These are phyloP conservation scores for Orgyia antiqua DNA, from an alignment of 2,888 invertebrate species.

Conservation along the genomic window DNA sequence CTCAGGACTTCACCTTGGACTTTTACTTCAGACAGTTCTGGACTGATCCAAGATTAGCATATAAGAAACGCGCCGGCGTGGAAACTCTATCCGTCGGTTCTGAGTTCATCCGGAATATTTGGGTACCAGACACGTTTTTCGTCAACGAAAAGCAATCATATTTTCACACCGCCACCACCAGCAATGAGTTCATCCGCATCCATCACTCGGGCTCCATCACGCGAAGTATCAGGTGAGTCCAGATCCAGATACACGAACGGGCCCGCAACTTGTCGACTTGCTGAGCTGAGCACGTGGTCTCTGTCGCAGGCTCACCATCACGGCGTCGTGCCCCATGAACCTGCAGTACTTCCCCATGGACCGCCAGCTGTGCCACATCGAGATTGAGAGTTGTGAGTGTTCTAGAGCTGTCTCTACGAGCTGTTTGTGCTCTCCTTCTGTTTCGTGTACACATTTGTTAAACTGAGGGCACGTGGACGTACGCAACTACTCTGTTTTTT, in stretches of 20 bases:
- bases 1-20: constrained; percentile 94
- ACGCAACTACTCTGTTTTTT: too few species aligned
- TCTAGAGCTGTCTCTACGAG: too few species aligned
- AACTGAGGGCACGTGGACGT: too few species aligned
- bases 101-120: constrained; percentile 96
- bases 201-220: constrained; percentile 94
- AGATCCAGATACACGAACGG: too few species aligned
- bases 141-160: constrained; percentile 99
- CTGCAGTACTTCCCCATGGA: constrained; percentile 97
- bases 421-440: too few species aligned
- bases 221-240: constrained; percentile 88
- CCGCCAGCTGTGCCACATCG: constrained; percentile 92
- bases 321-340: constrained; percentile 95
- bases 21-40: constrained; percentile 98
- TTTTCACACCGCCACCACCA: constrained; percentile 98
- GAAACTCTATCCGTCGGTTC: constrained; percentile 93
- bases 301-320: constrained; percentile 94
- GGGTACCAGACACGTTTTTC: constrained; percentile 99
- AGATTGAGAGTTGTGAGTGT: constrained; percentile 96
- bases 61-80: constrained; percentile 89
- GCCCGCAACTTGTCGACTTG: too few species aligned
- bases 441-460: too few species aligned
- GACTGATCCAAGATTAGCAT: constrained; percentile 95
- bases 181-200: constrained; percentile 97
- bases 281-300: too few species aligned